Evolutionary conservation across 2,888 invertebrate genomes (phyloP), one percentile per base, ranked within the genome.

Genomic region (Diloba caeruleocephala): DNA sequence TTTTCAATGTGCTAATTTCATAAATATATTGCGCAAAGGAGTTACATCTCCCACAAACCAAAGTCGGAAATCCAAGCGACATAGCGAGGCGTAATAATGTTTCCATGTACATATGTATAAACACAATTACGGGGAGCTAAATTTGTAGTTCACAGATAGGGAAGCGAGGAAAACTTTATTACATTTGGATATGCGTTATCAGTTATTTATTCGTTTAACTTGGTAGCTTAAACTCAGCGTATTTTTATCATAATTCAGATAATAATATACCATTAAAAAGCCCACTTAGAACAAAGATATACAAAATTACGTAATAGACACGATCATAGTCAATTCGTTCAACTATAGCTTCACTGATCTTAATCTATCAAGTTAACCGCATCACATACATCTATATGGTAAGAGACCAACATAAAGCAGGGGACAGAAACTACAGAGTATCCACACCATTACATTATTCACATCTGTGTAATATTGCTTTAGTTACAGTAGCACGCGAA

Each of bases 371-470:
- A 58, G 45, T 55, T 41, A 60, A 45, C 45, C 23, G 2, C 29
- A 48, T 33, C 38, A 44, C 34, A 33, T 37, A 50, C 38, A 48
- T 58, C 21, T 66, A 31, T 32, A 56, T 39, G 54, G 46, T 46
- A 55, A n/a, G 36, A 13, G 10, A 52, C 49, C 63, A 74, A 71
- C 49, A 64, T 34, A 62, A 72, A 72, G 72, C 72, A 17, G 42
- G 56, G 50, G 50, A 58, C 38, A 49, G 32, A 59, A 66, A 36
- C 58, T 62, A 71, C 60, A 66, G 45, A 54, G 59, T 60, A 71
- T 75, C 71, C 78, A 79, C 74, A 78, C 79, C 74, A 76, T 73
- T 60, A 68, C 73, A 77, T 71, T 73, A 71, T 53, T 52, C 63
- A 76, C 60, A 72, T 54, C 48, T 48, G 37, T 49, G 34, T 39